These are phyloP conservation scores for Amphilophus citrinellus DNA, from an alignment of 2,113 vertebrate genomes.

Conservation along the genomic window DNA sequence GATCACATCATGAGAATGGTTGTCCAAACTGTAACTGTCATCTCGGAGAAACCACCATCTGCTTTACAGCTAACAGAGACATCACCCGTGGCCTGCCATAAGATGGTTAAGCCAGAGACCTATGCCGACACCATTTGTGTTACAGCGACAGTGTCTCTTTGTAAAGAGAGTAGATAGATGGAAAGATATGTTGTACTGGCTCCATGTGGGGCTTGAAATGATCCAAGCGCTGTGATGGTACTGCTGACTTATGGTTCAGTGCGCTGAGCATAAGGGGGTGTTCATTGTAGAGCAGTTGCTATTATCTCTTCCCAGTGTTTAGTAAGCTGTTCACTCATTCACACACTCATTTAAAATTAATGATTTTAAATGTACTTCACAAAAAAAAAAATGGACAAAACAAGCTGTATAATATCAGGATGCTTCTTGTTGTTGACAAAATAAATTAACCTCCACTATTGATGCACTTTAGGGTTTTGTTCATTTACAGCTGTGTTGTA, in stretches of 20 bases:
- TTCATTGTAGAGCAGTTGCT: not conserved
- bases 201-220: not conserved
- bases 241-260: not conserved
- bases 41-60: not conserved
- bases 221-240: not conserved
- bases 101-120: not conserved
- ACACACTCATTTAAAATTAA: not conserved
- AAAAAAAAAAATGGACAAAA: not conserved
- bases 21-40: not conserved
- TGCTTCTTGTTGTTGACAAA: not conserved
- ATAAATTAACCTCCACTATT: not conserved
- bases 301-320: not conserved
- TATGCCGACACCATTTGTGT: too few relatives aligned
- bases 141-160: not conserved
- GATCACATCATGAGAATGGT: too few relatives aligned
- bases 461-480: not conserved
- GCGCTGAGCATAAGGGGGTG: not conserved
- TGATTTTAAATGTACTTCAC: not conserved
- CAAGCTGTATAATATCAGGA: not conserved
- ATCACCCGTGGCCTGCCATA: not conserved
- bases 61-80: not conserved
- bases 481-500: not conserved
- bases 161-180: not conserved
- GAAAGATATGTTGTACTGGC: not conserved
- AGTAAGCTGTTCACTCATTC: not conserved